Evolutionary conservation across 2,797 vertebrate genomes (phyloP).

Genomic region (Brachyrhaphis roseni): DNA sequence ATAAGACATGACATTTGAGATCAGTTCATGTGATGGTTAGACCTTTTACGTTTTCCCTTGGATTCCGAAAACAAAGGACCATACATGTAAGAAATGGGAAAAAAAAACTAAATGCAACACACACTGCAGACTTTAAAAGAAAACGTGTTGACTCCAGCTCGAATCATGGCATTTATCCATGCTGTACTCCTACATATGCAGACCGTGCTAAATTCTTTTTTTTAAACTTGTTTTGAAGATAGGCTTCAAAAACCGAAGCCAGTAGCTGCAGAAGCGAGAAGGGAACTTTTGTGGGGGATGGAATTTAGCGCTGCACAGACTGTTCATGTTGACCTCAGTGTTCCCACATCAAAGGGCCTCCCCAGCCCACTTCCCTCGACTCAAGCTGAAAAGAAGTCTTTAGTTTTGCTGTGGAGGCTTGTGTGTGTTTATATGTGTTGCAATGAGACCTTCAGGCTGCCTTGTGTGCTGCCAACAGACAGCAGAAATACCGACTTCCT

Average conservation of each 20-base stretch:
- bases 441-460: slow-evolving; percentile 70
- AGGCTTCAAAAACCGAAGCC: slow-evolving; percentile 67
- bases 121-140: slow-evolving; percentile 50
- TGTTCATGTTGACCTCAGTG: slow-evolving; percentile 81
- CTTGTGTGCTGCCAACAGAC: slow-evolving; percentile 68
- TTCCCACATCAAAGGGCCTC: slow-evolving; percentile 82
- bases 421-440: slow-evolving; percentile 63
- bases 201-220: slow-evolving; percentile 56
- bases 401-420: slow-evolving; percentile 64
- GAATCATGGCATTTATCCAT: slow-evolving; percentile 67
- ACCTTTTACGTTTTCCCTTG: slow-evolving; percentile 76
- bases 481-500: slow-evolving; percentile 58
- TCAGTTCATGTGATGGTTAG: slow-evolving; percentile 88
- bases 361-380: slow-evolving; percentile 77
- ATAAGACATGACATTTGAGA: slow-evolving; percentile 94
- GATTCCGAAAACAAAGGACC: slow-evolving; percentile 80
- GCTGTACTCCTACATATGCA: slow-evolving; percentile 69
- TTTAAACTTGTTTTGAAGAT: slow-evolving; percentile 70
- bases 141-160: slow-evolving; percentile 50
- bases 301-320: slow-evolving; percentile 82
- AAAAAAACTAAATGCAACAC: slow-evolving; percentile 53
- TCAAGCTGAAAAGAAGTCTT: slow-evolving; percentile 76
- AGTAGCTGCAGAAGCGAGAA: slow-evolving; percentile 67
- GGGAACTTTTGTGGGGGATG: slow-evolving; percentile 81
- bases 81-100: slow-evolving; percentile 55